phyloP scores from a whole-genome alignment of 2,888 invertebrate genomes.

The Tetrapedia diversipes region DNA sequence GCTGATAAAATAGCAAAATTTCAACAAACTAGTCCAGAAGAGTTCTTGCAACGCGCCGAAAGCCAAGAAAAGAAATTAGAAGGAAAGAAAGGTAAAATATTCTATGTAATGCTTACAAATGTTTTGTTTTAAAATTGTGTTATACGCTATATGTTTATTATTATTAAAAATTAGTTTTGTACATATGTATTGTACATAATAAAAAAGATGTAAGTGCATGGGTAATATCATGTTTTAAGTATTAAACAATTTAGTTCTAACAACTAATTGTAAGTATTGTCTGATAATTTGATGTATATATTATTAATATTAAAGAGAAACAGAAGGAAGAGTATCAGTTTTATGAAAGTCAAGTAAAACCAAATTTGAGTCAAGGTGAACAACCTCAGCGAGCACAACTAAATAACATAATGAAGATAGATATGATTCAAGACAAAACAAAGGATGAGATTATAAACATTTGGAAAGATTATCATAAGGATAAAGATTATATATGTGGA shows the following conservation, averaged over 20 bases:
- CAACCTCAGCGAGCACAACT: conserved; percentile 81
- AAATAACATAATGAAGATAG: conserved; percentile 90
- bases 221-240: not conserved
- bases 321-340: conserved; percentile 69
- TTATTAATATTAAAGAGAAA: conserved; percentile 74
- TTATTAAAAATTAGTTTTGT: not conserved
- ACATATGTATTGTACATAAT: too few relatives aligned
- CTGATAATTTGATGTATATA: conserved; percentile 5
- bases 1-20: conserved; percentile 89
- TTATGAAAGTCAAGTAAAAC: conserved; percentile 71
- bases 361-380: conserved; percentile 43
- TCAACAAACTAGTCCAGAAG: conserved; percentile 90
- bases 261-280: not conserved
- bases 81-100: conserved; percentile 78
- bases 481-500: conserved; percentile 90
- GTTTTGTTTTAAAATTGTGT: not conserved
- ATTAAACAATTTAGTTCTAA: not conserved
- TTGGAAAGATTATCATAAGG: conserved; percentile 92
- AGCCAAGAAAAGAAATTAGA: conserved; percentile 80
- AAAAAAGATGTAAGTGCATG: not conserved
- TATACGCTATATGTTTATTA: not conserved
- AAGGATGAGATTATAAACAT: conserved; percentile 89
- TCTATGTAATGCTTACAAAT: not conserved
- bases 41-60: conserved; percentile 88
- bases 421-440: conserved; percentile 88